Base-by-base conservation (phyloP, 2,113 vertebrate genomes). In the Nothoprocta pentlandii region DNA sequence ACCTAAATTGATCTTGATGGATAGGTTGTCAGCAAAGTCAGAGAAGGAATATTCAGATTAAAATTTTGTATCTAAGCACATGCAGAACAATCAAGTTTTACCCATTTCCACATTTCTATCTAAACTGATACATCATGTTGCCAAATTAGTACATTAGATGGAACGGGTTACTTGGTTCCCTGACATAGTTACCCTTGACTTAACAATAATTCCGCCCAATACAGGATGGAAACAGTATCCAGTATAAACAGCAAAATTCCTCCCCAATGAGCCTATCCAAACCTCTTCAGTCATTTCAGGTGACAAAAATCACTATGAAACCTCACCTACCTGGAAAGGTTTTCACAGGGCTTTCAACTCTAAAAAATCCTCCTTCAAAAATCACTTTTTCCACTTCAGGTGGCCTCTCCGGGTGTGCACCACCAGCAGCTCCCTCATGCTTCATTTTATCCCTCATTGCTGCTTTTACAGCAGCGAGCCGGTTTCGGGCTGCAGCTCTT, bases 301-400 rank as follows among this genome's bases (percentile, higher is more conserved):
- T 68, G 61, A 80, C 26, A 73, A 11, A 77, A 91, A 68, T 23
- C 23, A 75, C 0, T 0, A 61, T 68, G 4, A 75, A 95, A 32
- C 25, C 69, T 59, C 53, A 97, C 98, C 66, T 88, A 99, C 99
- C 98, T 94, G 97, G 25, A 39, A 97, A 97, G 9, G 91, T 90
- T 89, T 98, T 99, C 58, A 97, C 97, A 14, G 99, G 99, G 73
- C 99, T 99, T 97, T 99, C 98, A 80, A 99, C 98, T 90, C 97
- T 96, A 96, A 99, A 99, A 96, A 99, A 99, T 9, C 98, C 99
- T 3, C 97, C 99, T 39, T 99, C 98, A 69, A 99, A 99, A 53
- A 98, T 97, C 68, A 99, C 97, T 77, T 92, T 97, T 56, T 98
- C 98, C 14, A 41, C 64, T 71, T 97, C 94, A 30, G 91, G 91